Conservation (phyloP, 1,140 invertebrate species). For the Drusus annulatus region DNA sequence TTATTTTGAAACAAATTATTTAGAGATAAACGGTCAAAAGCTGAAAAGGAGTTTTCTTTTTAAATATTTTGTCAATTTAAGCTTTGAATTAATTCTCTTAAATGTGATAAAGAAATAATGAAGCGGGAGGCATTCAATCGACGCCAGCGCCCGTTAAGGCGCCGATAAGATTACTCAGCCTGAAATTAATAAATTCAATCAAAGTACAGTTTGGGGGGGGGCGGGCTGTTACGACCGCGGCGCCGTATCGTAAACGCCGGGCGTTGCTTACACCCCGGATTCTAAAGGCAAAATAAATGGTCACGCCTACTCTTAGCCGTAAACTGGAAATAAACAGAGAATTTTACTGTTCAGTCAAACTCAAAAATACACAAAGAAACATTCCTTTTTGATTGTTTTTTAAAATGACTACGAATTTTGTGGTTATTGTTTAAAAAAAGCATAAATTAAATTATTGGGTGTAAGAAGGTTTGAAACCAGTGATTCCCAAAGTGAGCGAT, state of each 20-base stretch:
- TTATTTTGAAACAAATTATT: no score
- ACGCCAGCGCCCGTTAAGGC: neutral
- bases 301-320: neutral
- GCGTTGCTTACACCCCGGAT: neutral
- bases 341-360: neutral
- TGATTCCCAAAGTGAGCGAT: no score
- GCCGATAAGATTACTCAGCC: slow-evolving; percentile 4
- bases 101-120: neutral
- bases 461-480: no score
- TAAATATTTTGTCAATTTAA: no score
- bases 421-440: no score
- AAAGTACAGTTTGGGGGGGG: neutral
- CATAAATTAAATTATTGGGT: no score
- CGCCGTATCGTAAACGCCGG: neutral
- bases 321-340: slow-evolving; percentile 5
- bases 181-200: slow-evolving; percentile 20
- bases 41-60: no score
- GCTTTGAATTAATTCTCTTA: neutral
- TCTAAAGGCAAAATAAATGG: neutral
- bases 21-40: no score
- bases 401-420: no score
- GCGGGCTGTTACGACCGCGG: neutral
- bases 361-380: neutral
- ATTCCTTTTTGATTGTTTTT: no score
- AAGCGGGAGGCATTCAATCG: neutral